A percentile compares a stretch with the other conserved stretches of the same genome.
phyloP scores from a whole-genome alignment of 2,888 invertebrate genomes.

The Sceliomorpha sp. region DNA sequence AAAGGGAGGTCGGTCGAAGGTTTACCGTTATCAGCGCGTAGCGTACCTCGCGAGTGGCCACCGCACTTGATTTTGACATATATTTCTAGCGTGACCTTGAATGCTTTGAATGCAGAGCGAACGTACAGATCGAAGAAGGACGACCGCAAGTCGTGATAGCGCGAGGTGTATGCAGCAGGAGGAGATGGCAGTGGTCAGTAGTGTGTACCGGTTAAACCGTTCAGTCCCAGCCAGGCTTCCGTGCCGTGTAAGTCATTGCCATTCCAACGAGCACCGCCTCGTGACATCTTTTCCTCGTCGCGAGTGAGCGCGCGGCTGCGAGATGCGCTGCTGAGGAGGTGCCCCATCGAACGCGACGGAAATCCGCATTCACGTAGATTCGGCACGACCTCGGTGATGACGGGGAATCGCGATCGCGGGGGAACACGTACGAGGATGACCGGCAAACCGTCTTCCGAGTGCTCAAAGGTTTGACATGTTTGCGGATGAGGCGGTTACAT shows the following conservation, averaged over 20 bases:
- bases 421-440: constrained; percentile 11
- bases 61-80: constrained; percentile 65
- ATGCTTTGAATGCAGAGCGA: constrained; percentile 63
- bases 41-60: constrained; percentile 23
- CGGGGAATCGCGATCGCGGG: constrained; percentile 13
- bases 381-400: constrained; percentile 2
- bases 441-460: constrained; percentile 3
- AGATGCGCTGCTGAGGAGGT: neutral
- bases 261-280: constrained; percentile 29
- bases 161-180: constrained; percentile 63
- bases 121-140: constrained; percentile 62
- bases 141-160: constrained; percentile 45
- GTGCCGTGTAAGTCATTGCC: constrained; percentile 68
- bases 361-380: neutral
- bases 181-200: constrained; percentile 64
- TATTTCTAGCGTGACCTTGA: constrained; percentile 73
- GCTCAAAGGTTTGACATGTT: constrained; percentile 49
- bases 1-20: constrained; percentile 16
- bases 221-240: constrained; percentile 70
- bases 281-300: constrained; percentile 15
- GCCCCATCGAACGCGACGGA: no score
- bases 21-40: constrained; percentile 33
- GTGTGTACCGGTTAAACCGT: constrained; percentile 70
- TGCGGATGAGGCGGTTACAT: constrained; percentile 61
- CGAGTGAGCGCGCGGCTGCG: constrained; percentile 10